Conservation (phyloP, 2,797 vertebrate species). For the Lagorchestes hirsutus region DNA sequence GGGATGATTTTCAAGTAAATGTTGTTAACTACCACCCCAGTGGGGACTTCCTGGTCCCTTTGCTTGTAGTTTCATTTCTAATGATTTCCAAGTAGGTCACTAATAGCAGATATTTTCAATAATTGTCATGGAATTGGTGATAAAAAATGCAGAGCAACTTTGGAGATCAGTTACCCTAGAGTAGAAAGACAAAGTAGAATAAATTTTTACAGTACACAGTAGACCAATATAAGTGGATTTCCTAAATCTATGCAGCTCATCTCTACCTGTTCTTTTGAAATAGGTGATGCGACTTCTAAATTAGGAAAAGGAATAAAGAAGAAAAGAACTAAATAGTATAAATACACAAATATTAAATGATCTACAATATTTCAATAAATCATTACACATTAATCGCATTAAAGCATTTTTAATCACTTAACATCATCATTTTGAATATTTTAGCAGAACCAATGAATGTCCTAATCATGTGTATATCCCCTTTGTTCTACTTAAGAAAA, state of each 20-base stretch:
- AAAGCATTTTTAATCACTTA: not conserved
- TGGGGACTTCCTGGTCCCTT: slow-evolving; percentile 66
- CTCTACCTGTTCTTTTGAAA: slow-evolving; percentile 33
- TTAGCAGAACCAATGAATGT: not conserved
- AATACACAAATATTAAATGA: not conserved
- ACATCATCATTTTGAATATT: not conserved
- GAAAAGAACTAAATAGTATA: slow-evolving; percentile 45
- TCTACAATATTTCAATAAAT: not conserved
- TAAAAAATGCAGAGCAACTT: slow-evolving; percentile 69
- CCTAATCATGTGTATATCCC: slow-evolving; percentile 15
- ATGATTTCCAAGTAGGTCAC: slow-evolving; percentile 74
- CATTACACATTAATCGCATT: not conserved
- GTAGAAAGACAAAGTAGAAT: slow-evolving; percentile 66
- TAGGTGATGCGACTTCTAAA: slow-evolving; percentile 16
- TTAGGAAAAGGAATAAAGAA: slow-evolving; percentile 6
- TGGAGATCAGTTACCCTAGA: slow-evolving; percentile 50
- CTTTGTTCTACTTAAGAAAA: slow-evolving; percentile 25
- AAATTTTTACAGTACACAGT: slow-evolving; percentile 32
- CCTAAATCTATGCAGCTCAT: not conserved
- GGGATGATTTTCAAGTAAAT: slow-evolving; percentile 66
- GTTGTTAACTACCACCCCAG: slow-evolving; percentile 69
- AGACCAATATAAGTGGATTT: slow-evolving; percentile 20
- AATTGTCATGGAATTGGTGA: slow-evolving; percentile 64
- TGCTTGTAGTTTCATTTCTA: slow-evolving; percentile 73
- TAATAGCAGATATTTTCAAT: slow-evolving; percentile 57